A percentile compares a stretch with the other conserved stretches of the same genome.
Conservation (phyloP, 2,888 invertebrate species). For the Latrodectus hesperus region DNA sequence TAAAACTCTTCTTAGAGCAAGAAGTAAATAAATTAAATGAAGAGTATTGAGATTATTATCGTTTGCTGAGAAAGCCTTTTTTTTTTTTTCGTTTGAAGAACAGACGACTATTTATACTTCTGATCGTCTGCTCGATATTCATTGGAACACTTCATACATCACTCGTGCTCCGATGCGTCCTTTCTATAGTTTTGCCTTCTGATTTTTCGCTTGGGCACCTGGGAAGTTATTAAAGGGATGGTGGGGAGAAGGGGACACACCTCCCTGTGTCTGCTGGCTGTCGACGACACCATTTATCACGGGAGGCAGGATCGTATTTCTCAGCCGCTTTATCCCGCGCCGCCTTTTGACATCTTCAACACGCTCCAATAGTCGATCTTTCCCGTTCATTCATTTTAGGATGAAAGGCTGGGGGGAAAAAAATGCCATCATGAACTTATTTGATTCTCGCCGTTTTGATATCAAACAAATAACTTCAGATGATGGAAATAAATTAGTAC, state of each 20-base stretch:
- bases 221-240: conserved; percentile 49
- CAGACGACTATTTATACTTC: not conserved
- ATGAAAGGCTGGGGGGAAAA: no score
- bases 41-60: not conserved
- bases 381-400: not conserved
- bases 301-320: conserved; percentile 24
- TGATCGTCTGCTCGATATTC: not conserved
- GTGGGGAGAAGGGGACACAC: not conserved
- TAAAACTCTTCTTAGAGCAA: not conserved
- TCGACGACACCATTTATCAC: conserved; percentile 28
- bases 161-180: not conserved
- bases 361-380: conserved; percentile 12
- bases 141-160: not conserved
- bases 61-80: not conserved
- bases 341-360: conserved; percentile 43
- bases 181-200: not conserved
- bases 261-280: conserved; percentile 3
- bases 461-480: no score
- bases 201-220: conserved; percentile 54
- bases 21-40: not conserved
- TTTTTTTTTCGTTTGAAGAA: not conserved
- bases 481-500: no score
- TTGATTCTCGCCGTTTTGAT: no score
- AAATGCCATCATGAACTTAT: no score
- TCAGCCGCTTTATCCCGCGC: conserved; percentile 41